Evolutionary conservation across 2,888 invertebrate genomes (phyloP), one percentile per base, ranked within the genome.

Genomic region (Lagria hirta): DNA sequence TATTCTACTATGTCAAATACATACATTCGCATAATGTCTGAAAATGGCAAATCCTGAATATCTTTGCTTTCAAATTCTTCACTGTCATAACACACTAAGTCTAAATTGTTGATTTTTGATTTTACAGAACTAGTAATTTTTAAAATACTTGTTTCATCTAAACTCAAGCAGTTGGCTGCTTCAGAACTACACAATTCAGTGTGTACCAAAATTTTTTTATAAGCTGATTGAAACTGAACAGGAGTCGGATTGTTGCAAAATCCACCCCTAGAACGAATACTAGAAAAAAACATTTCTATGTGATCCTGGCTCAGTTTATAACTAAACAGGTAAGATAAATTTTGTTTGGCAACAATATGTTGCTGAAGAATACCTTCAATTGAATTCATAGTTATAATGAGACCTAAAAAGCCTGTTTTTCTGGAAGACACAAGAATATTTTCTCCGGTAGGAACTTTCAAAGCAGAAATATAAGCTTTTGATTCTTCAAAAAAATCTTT

Each of bases 201-300:
- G 7, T 20, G 20, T 3, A 35, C 6, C 12, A 35, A 13, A 7
- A 35, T 12, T 7, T 18, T 4, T 24, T 35, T 35, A 24, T 35
- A 35, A 1, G 35, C 23, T 3, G 24, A 16, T 6, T 3, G 6
- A 16, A 35, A 24, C 16, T 16, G n/a, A 8, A n/a, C 11, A 24
- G 14, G n/a, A 3, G 37, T 32, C 3, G 37, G 29, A 10, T 44
- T 44, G 12, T 30, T 37, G 16, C 13, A 18, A 18, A 30, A 44
- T 7, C 27, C 44, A 12, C 37, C 30, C n/a, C 12, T 15, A 2
- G 24, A 24, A 1, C 44, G 8, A 11, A 44, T 15, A 2, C 17
- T 26, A 2, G 21, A 5, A 20, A 20, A 20, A 20, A 20, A 20
- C 20, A 7, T 20, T 20, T 20, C 20, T 6, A 20, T 20, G 7